Base-by-base conservation (phyloP, 2,888 invertebrate species). In the Chloroclystis v-ata region DNA sequence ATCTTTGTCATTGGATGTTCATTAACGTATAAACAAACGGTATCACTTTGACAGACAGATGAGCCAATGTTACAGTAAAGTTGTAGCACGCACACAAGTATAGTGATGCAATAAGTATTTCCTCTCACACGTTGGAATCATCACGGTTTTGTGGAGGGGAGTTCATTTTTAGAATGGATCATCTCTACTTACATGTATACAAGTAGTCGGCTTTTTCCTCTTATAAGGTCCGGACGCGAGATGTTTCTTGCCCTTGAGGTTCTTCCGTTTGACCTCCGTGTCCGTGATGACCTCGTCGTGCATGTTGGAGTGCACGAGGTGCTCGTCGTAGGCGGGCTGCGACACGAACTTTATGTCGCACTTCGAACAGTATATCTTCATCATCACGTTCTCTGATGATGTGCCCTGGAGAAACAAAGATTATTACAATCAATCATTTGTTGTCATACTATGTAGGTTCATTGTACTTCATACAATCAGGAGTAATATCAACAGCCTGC, bases 151-250 rank as follows among this genome's bases (percentile, higher is more conserved):
- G n/a, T n/a, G n/a, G n/a, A n/a, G n/a, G n/a, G n/a, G n/a, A n/a
- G n/a, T n/a, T n/a, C n/a, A n/a, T 20, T 4, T 20, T 20, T 4
- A 20, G 3, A 20, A 4, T 20, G 20, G 20, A 20, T 5, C 20
- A 2, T 20, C 5, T 20, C 20, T 9, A 61, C 65, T 56, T 50
- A 84, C 83, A 60, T 81, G 75, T 44, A 75, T 63, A 46, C 84
- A 85, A 0, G 78, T 70, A 3, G 77, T 83, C 0, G 81, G 76
- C 53, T 77, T 82, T 65, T 62, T 11, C 60, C 54, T 64, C 54
- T 53, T 57, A 39, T 43, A 57, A 33, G 48, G 55, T 28, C 42
- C 57, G 10, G 53, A 35, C 32, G 52, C 13, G 49, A 60, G 67
- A 28, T 55, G 65, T 29, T 29, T 55, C 52, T 55, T 48, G 20